Base-by-base conservation (phyloP, 2,797 vertebrate species). In the Molossus molossus region DNA sequence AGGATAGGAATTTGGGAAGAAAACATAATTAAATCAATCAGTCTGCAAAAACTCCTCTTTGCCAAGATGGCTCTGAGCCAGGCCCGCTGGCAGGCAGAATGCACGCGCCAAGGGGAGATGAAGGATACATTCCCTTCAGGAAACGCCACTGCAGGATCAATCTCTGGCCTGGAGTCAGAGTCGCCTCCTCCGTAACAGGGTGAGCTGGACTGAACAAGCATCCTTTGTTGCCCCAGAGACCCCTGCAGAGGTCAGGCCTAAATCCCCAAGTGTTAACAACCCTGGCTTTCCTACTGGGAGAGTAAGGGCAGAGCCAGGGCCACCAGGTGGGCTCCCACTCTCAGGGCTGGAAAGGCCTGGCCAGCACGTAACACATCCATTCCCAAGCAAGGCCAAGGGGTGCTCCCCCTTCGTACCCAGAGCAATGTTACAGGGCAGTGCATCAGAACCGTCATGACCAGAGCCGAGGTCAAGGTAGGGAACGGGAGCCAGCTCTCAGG, bases 21-120 rank as follows among this genome's bases (percentile, higher is more conserved):
- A 90, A 95, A 83, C 87, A 97, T 96, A 95, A 95, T 95, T 94
- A 92, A 96, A 91, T 57, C 72, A 97, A 91, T 72, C 79, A 95
- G 75, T 33, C 73, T 95, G 37, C 65, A 95, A 93, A 96, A 94
- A 86, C 73, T 97, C 40, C 79, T 91, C 67, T 96, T 91, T 86
- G 91, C 86, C 55, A 83, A 95, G 62, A 62, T 95, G 95, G 93
- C 95, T 95, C 64, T 58, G 50, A 96, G 95, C 95, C 97, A 96
- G 64, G 80, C 48, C 93, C 91, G 69, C 73, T 88, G 93, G 88
- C 88, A 95, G 77, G 81, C 73, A 76, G 53, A 73, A 77, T 75
- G 40, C 62, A 45, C 8, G 80, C 83, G 70, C 88, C 91, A 97
- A 97, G 95, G 94, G 86, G 70, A 96, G 87, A 84, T 87, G 94